Evolutionary conservation across 2,888 invertebrate species (phyloP).

Genomic region (Cataglyphis albicans): DNA sequence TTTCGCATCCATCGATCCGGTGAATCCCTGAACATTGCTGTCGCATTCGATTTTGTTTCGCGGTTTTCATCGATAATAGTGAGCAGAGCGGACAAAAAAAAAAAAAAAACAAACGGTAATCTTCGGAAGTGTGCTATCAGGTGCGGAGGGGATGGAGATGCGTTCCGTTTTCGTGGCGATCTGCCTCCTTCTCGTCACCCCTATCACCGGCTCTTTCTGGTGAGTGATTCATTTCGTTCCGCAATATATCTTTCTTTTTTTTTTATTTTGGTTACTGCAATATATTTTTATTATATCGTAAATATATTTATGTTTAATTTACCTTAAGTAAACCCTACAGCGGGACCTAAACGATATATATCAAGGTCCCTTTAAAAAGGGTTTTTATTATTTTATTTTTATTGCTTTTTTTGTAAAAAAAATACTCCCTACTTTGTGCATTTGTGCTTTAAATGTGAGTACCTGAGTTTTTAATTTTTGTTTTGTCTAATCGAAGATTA

Average conservation of each 20-base stretch:
- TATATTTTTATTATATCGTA: background rate
- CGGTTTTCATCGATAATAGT: conserved; percentile 4
- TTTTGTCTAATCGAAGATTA: background rate
- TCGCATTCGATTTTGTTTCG: background rate
- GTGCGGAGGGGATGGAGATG: conserved; percentile 87
- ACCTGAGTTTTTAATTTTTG: background rate
- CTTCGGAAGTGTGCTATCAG: conserved; percentile 56
- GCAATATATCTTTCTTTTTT: background rate
- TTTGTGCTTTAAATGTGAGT: background rate
- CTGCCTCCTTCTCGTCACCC: conserved; percentile 94
- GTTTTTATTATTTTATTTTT: background rate
- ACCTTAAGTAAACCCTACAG: background rate
- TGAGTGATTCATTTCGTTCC: conserved; percentile 87
- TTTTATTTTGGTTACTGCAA: background rate
- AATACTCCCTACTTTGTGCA: background rate
- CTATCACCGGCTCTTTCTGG: conserved; percentile 96
- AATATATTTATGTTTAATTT: background rate
- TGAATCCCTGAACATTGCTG: background rate
- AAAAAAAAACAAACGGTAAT: conserved; percentile 40
- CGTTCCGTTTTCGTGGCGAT: conserved; percentile 93
- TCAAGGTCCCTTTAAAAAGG: background rate
- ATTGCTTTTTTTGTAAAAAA: background rate
- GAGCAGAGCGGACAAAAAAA: conserved; percentile 2
- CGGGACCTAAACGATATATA: background rate
- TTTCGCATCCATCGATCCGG: background rate